Percentiles rank a stretch among this genome's conserved stretches.
phyloP scores from a whole-genome alignment of 2,888 invertebrate species.

The Latrodectus elegans region DNA sequence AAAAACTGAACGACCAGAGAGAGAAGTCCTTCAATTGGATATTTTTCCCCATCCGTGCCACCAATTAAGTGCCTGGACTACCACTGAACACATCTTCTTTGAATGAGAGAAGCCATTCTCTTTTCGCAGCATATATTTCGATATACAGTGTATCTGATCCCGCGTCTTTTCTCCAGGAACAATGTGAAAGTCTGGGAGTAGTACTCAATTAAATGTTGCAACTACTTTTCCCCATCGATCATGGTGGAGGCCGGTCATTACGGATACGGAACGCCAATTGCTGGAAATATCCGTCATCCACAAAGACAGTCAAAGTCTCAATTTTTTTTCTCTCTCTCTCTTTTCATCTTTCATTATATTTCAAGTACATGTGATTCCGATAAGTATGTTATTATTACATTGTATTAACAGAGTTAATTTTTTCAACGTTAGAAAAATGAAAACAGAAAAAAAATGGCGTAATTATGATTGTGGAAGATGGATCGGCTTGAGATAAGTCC shows the following conservation, averaged over 20 bases:
- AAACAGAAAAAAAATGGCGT: background rate
- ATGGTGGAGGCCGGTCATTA: constrained; percentile 40
- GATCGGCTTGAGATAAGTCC: constrained; percentile 9
- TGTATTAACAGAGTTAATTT: background rate
- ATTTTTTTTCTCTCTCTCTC: background rate
- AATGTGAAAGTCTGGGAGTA: background rate
- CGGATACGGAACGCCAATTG: constrained; percentile 6
- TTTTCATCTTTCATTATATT: background rate
- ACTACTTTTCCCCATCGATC: constrained; percentile 29
- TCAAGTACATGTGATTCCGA: background rate
- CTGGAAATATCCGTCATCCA: constrained; percentile 9
- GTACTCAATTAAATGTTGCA: constrained; percentile 35
- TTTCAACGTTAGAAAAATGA: background rate
- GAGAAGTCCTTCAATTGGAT: background rate
- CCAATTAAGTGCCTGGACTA: background rate
- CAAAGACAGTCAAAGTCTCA: background rate
- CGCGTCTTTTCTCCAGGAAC: background rate
- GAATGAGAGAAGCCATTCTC: background rate
- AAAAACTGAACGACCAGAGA: background rate
- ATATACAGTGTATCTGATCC: no score
- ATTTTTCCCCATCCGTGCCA: background rate
- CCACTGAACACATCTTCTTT: background rate
- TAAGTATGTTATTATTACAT: constrained; percentile 8
- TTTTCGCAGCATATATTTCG: background rate
- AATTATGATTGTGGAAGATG: constrained; percentile 34